Percentiles rank a stretch among this genome's conserved stretches.
phyloP scores from a whole-genome alignment of 2,888 invertebrate genomes.

The Cerceris ruficornis region DNA sequence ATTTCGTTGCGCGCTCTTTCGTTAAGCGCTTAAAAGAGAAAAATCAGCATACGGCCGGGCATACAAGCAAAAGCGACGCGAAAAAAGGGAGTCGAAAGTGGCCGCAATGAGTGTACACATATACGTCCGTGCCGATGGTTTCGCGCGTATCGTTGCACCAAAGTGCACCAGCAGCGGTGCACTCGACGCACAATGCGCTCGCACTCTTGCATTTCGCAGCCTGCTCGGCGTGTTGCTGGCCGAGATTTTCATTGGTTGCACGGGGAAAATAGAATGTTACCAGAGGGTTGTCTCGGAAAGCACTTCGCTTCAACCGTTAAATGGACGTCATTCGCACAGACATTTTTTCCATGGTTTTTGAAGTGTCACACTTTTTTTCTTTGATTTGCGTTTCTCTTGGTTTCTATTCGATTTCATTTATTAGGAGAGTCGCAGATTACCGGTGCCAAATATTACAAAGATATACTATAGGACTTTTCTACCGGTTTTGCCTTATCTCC shows the following conservation, averaged over 20 bases:
- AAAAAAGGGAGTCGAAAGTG: conserved; percentile 25
- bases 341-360: neutral
- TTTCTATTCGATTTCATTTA: neutral
- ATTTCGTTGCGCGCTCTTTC: neutral
- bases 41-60: neutral
- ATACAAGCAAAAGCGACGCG: neutral
- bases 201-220: conserved; percentile 15
- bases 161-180: conserved; percentile 12
- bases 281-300: conserved; percentile 7
- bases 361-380: neutral
- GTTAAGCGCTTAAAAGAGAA: neutral
- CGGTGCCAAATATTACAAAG: too few species aligned
- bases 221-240: neutral
- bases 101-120: conserved; percentile 9
- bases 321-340: conserved; percentile 2
- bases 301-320: conserved; percentile 5
- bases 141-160: conserved; percentile 20
- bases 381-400: neutral
- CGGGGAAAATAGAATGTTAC: conserved; percentile 6
- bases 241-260: conserved; percentile 9
- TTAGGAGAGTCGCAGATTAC: too few species aligned
- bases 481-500: too few species aligned
- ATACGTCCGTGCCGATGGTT: conserved; percentile 7
- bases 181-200: conserved; percentile 14
- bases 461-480: too few species aligned